phyloP scores from a whole-genome alignment of 1,140 invertebrate genomes.

The Zaprionus inermis region DNA sequence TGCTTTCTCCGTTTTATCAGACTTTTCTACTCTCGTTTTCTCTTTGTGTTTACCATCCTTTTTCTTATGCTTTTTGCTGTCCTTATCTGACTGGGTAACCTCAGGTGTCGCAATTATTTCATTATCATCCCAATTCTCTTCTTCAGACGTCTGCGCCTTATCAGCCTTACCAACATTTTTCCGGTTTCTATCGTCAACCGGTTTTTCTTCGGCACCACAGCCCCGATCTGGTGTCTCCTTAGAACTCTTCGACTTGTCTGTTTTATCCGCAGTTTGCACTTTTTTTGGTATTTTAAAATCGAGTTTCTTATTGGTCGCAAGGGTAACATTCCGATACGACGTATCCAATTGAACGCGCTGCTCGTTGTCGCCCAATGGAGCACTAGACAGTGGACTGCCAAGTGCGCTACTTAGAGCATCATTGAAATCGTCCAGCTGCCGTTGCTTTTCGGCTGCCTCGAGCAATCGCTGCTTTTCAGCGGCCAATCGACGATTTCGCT shows the following conservation, averaged over 20 bases:
- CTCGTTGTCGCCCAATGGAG: not conserved
- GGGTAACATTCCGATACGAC: constrained; percentile 45
- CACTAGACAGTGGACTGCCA: not conserved
- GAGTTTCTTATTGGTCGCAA: constrained; percentile 37
- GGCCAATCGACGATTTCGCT: not conserved
- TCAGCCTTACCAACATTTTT: too few relatives aligned
- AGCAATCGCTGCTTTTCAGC: constrained; percentile 20
- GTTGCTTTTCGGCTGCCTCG: constrained; percentile 42
- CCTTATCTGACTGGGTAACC: not conserved
- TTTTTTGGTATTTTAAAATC: constrained; percentile 65
- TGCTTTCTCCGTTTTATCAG: constrained; percentile 9
- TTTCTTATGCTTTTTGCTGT: not conserved
- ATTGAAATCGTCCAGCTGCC: constrained; percentile 1
- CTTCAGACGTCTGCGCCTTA: not conserved
- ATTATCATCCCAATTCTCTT: not conserved
- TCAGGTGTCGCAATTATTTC: not conserved
- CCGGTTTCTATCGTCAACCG: not conserved
- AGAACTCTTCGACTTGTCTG: not conserved
- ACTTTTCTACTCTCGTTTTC: constrained; percentile 4
- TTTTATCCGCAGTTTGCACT: not conserved
- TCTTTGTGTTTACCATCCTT: not conserved
- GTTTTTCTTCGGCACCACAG: not conserved
- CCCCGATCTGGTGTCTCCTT: not conserved
- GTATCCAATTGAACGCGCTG: constrained; percentile 50
- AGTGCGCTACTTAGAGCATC: not conserved